These are phyloP conservation scores for Drosophila triauraria DNA, from an alignment of 1,140 invertebrate species.

Conservation along the genomic window DNA sequence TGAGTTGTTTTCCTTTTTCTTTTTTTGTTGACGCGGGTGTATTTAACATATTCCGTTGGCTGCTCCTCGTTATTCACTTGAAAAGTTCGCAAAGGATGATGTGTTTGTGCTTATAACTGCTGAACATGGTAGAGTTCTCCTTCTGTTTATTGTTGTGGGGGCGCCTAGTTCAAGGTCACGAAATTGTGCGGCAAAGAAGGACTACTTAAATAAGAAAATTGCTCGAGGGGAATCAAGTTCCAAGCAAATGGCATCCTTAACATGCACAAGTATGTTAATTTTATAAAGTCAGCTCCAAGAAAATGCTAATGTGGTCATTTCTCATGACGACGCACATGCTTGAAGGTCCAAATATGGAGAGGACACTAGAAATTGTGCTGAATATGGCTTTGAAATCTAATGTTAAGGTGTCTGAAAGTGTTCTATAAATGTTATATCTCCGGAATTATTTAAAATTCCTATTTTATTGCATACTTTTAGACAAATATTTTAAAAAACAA, in stretches of 20 bases:
- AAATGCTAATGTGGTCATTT: conserved; percentile 33
- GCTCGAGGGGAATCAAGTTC: conserved; percentile 39
- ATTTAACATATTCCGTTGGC: conserved; percentile 62
- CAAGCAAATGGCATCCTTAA: conserved; percentile 34
- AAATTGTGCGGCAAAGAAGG: conserved; percentile 10
- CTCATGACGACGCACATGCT: conserved; percentile 1
- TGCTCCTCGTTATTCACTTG: conserved; percentile 50
- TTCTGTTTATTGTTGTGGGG: conserved; percentile 19
- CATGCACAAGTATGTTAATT: conserved; percentile 48
- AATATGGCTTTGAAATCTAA: too few species aligned
- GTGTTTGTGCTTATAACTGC: conserved; percentile 36
- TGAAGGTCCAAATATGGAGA: not conserved
- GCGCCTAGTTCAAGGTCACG: conserved; percentile 39
- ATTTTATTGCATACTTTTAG: too few species aligned
- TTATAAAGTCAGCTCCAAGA: conserved; percentile 11
- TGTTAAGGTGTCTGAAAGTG: too few species aligned
- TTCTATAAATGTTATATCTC: too few species aligned
- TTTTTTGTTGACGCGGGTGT: conserved; percentile 29
- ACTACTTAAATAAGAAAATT: conserved; percentile 48
- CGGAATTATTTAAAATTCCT: too few species aligned
- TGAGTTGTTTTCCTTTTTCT: conserved; percentile 33
- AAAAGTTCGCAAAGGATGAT: conserved; percentile 66
- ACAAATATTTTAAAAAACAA: too few species aligned
- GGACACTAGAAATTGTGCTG: not conserved
- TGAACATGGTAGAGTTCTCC: conserved; percentile 23